A percentile compares a stretch with the other conserved stretches of the same genome.
Conservation (phyloP, 53 echinoderm and acorn worm species). For the Patiria pectinifera region DNA sequence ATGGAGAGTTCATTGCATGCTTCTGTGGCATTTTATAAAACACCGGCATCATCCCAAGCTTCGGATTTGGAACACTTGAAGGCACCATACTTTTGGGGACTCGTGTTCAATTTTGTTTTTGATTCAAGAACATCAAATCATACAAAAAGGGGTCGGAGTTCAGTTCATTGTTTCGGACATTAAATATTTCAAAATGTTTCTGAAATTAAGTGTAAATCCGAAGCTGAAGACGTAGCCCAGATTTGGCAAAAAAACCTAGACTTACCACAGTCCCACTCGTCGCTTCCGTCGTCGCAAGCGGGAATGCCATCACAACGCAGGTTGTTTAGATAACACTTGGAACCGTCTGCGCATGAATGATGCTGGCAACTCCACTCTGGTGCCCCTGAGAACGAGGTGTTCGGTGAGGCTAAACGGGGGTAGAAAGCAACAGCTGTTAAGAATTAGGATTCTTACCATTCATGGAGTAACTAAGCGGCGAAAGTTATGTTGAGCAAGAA, state of each 20-base stretch:
- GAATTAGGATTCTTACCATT: no score
- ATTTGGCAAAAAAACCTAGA: neutral
- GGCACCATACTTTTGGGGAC: neutral
- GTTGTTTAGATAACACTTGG: conserved; percentile 49
- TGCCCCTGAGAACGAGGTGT: neutral
- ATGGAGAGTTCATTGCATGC: neutral
- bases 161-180: no score
- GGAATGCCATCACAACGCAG: conserved; percentile 61
- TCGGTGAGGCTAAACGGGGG: neutral
- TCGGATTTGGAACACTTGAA: neutral
- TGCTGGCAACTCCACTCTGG: conserved; percentile 27
- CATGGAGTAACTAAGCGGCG: no score
- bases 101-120: no score
- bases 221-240: neutral
- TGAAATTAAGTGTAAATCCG: no score
- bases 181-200: no score
- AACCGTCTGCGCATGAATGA: conserved; percentile 49
- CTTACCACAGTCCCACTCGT: conserved; percentile 73
- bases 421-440: no score
- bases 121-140: no score
- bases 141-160: no score
- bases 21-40: neutral
- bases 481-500: no score
- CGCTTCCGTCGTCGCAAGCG: conserved; percentile 70
- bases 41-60: no score